Conservation (phyloP, 2,113 vertebrate species). For the Tenebrosternarchus preto region DNA sequence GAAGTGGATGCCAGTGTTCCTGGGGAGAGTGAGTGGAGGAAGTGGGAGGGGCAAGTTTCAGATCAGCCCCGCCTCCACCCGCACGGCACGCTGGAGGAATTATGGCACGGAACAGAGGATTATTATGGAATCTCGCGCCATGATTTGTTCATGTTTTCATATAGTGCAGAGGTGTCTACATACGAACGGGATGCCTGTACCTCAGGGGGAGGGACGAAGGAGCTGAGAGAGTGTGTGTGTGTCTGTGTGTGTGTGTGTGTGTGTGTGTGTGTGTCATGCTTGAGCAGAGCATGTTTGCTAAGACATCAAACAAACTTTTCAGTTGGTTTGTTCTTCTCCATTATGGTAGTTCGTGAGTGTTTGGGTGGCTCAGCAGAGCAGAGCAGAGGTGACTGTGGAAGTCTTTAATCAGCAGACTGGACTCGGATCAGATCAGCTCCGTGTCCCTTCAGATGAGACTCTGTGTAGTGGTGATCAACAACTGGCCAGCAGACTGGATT, state of each 20-base stretch:
- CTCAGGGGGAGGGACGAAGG: too few species aligned
- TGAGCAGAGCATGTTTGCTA: too few species aligned
- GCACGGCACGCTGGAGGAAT: slow-evolving; percentile 60
- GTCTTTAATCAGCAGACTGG: too few species aligned
- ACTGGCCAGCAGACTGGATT: too few species aligned
- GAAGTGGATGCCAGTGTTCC: slow-evolving; percentile 45
- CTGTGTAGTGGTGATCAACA: too few species aligned
- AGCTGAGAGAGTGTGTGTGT: not conserved
- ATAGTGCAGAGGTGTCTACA: slow-evolving; percentile 53
- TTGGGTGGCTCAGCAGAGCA: too few species aligned
- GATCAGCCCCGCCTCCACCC: slow-evolving; percentile 21
- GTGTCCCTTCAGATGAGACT: too few species aligned
- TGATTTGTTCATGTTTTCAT: slow-evolving; percentile 70
- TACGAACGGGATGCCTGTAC: slow-evolving; percentile 21
- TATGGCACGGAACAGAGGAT: slow-evolving; percentile 58
- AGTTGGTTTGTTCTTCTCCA: too few species aligned
- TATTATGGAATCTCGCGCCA: slow-evolving; percentile 58
- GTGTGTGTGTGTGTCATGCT: not conserved
- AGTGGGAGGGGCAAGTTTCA: slow-evolving; percentile 50
- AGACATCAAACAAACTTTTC: too few species aligned
- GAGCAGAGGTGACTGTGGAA: too few species aligned
- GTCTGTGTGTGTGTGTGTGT: not conserved
- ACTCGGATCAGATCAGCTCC: too few species aligned
- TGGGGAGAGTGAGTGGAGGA: slow-evolving; percentile 49
- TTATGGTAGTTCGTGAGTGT: too few species aligned